A percentile compares a stretch with the other conserved stretches of the same genome.
Evolutionary conservation across 2,113 vertebrate species (phyloP).

Genomic region (Merops nubicus): DNA sequence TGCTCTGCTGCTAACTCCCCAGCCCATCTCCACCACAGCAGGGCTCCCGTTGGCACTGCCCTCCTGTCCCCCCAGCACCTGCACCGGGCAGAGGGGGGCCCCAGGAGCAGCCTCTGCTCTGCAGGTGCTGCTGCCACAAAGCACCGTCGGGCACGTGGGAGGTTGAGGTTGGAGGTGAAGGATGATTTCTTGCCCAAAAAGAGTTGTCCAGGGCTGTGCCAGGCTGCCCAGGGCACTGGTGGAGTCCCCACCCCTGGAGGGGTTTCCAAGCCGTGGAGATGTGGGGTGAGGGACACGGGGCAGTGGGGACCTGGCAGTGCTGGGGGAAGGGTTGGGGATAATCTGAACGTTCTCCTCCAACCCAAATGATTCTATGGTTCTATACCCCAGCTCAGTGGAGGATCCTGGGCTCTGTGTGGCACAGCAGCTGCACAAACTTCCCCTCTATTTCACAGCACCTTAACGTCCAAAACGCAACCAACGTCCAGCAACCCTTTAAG

Average conservation of each 20-base stretch:
- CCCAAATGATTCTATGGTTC: not conserved
- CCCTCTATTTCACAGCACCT: not conserved
- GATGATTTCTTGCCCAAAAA: not conserved
- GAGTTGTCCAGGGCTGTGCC: not conserved
- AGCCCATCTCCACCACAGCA: not conserved
- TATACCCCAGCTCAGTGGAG: fast-evolving
- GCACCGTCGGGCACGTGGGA: not conserved
- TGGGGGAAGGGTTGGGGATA: not conserved
- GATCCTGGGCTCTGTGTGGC: not conserved
- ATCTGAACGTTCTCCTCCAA: not conserved
- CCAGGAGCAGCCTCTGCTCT: not conserved
- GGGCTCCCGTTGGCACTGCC: not conserved
- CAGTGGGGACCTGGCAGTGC: not conserved
- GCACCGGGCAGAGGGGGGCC: not conserved
- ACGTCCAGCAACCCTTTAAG: not conserved
- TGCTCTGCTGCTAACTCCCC: not conserved
- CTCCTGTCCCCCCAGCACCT: not conserved
- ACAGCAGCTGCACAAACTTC: fast-evolving
- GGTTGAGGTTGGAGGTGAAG: not conserved
- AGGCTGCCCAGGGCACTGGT: not conserved
- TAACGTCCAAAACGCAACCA: fast-evolving
- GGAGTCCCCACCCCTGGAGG: not conserved
- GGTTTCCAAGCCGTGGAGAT: not conserved
- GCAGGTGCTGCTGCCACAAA: not conserved
- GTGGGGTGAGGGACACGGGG: not conserved